These are phyloP conservation scores for Diploptera punctata DNA, from an alignment of 2,888 invertebrate genomes.

Conservation along the genomic window DNA sequence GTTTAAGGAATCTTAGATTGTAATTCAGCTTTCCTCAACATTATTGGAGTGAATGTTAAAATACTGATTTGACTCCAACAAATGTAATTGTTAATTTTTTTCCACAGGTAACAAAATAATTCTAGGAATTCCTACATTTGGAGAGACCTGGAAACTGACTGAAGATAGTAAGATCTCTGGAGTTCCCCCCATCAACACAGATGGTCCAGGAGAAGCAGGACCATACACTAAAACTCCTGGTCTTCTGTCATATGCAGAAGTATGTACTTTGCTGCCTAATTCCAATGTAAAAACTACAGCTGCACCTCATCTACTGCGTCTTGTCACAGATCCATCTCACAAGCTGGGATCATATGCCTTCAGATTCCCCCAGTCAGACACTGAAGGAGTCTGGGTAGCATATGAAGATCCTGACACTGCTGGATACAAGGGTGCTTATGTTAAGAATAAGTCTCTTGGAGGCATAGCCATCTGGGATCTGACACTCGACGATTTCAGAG, in stretches of 20 bases:
- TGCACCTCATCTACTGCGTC: constrained; percentile 35
- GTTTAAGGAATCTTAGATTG: too few species aligned
- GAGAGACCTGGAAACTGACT: constrained; percentile 79
- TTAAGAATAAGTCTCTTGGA: constrained; percentile 74
- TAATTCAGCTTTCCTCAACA: too few species aligned
- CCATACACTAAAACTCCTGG: constrained; percentile 75
- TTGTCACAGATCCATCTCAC: constrained; percentile 39
- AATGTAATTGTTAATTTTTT: too few species aligned
- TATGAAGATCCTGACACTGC: constrained; percentile 40
- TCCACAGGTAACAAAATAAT: constrained; percentile 68
- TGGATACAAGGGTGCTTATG: constrained; percentile 72
- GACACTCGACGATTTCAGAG: constrained; percentile 82
- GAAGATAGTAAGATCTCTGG: constrained; percentile 77
- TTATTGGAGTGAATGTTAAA: too few species aligned
- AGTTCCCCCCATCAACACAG: constrained; percentile 74
- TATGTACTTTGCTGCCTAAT: constrained; percentile 75
- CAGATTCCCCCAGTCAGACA: constrained; percentile 63
- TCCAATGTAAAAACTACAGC: constrained; percentile 57
- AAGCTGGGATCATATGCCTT: constrained; percentile 66
- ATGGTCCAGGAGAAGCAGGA: constrained; percentile 75
- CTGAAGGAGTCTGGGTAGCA: constrained; percentile 76
- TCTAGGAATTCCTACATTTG: constrained; percentile 74
- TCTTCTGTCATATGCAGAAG: constrained; percentile 78
- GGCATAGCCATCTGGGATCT: constrained; percentile 79
- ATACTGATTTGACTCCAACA: too few species aligned